Conservation (phyloP, 2,888 invertebrate genomes). For the Fragum fragum region DNA sequence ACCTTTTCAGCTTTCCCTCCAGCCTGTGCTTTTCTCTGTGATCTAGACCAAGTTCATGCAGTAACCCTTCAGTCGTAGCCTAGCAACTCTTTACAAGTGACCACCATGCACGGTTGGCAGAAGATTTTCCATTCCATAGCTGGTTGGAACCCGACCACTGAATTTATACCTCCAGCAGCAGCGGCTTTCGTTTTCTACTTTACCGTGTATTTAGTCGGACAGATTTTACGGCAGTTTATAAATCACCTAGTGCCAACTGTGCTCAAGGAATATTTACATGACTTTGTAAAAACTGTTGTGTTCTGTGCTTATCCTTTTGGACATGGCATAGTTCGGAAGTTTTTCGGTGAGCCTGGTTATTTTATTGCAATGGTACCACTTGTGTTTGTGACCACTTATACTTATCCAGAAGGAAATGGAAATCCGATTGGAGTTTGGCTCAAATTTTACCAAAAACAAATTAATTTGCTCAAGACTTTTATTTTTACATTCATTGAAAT, state of each 20-base stretch:
- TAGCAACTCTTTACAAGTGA: background rate
- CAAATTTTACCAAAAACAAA: conserved; percentile 56
- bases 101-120: conserved; percentile 26
- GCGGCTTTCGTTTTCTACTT: conserved; percentile 65
- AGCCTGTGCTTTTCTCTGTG: background rate
- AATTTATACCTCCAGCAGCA: conserved; percentile 58
- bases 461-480: conserved; percentile 60
- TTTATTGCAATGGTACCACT: conserved; percentile 66
- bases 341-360: conserved; percentile 70
- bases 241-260: conserved; percentile 60
- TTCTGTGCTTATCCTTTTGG: conserved; percentile 73
- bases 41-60: background rate
- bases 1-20: background rate
- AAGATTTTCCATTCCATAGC: conserved; percentile 20
- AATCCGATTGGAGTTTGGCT: conserved; percentile 67
- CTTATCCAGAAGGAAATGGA: conserved; percentile 65
- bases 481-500: conserved; percentile 63
- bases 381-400: conserved; percentile 45
- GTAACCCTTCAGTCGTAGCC: background rate
- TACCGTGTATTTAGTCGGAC: conserved; percentile 61
- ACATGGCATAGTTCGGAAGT: conserved; percentile 70
- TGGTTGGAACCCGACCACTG: conserved; percentile 23
- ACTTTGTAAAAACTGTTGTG: conserved; percentile 72
- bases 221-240: conserved; percentile 59
- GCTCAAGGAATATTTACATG: conserved; percentile 63